These are phyloP conservation scores for Molossus alvarezi DNA, from an alignment of 2,797 vertebrate species.

Conservation along the genomic window DNA sequence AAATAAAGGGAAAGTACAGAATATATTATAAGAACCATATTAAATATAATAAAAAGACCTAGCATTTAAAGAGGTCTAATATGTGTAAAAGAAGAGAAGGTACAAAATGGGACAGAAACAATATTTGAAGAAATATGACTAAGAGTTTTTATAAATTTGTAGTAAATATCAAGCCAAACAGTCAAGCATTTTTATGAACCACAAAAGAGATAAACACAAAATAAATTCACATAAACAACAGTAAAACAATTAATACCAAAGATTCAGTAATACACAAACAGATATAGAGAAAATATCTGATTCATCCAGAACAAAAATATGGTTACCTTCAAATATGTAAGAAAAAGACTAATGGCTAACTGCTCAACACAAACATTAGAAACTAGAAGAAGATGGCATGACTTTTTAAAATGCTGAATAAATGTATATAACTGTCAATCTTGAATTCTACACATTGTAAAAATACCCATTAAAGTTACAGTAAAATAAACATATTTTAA, in stretches of 20 bases:
- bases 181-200: conserved; percentile 17
- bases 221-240: background rate
- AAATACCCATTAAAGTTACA: conserved; percentile 25
- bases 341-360: background rate
- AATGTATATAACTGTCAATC: background rate
- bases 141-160: background rate
- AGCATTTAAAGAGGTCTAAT: background rate
- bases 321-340: background rate
- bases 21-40: background rate
- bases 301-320: background rate
- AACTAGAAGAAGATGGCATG: background rate
- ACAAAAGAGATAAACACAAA: conserved; percentile 7
- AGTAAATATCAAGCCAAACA: conserved; percentile 13
- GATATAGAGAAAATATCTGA: conserved; percentile 35
- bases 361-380: background rate
- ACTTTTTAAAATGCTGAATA: background rate
- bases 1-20: background rate
- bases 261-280: background rate
- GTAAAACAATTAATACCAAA: background rate
- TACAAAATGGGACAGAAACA: background rate
- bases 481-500: conserved; percentile 7
- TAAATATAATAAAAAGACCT: background rate
- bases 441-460: background rate
- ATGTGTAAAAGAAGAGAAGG: background rate
- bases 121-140: conserved; percentile 13